A percentile compares a stretch with the other conserved stretches of the same genome.
Conservation (phyloP, 1,140 invertebrate genomes). For the Neelides sp. region DNA sequence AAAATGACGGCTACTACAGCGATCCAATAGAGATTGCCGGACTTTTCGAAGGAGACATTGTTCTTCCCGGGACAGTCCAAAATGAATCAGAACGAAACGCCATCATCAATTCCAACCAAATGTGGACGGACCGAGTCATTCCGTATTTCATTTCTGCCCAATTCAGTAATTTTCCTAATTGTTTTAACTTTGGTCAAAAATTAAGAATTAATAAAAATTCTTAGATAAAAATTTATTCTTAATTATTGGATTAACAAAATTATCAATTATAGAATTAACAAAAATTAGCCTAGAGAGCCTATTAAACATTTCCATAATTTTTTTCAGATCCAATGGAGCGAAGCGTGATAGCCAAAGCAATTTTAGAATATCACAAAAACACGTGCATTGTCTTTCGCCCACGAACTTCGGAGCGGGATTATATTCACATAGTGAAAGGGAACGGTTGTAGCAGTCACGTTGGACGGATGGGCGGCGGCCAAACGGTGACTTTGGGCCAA, state of each 20-base stretch:
- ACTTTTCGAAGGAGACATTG: slow-evolving; percentile 36
- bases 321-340: slow-evolving; percentile 30
- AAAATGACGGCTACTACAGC: not conserved
- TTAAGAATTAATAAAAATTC: too few species aligned
- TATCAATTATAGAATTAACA: too few species aligned
- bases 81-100: slow-evolving; percentile 14
- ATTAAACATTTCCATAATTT: slow-evolving; percentile 1
- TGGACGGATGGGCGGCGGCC: slow-evolving; percentile 33
- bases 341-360: slow-evolving; percentile 33
- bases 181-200: too few species aligned
- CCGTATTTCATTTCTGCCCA: slow-evolving; percentile 36
- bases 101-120: slow-evolving; percentile 14
- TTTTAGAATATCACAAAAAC: slow-evolving; percentile 32
- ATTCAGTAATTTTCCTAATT: too few species aligned
- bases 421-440: slow-evolving; percentile 34
- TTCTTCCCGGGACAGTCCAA: slow-evolving; percentile 1
- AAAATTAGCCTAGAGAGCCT: too few species aligned
- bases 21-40: slow-evolving; percentile 35
- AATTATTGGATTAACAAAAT: not conserved
- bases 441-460: slow-evolving; percentile 33
- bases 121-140: slow-evolving; percentile 33
- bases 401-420: slow-evolving; percentile 34
- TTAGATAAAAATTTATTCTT: slow-evolving; percentile 8
- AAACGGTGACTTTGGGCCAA: slow-evolving; percentile 42
- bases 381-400: slow-evolving; percentile 38